Evolutionary conservation across 2,113 vertebrate species (phyloP).

Genomic region (Columba janthina): DNA sequence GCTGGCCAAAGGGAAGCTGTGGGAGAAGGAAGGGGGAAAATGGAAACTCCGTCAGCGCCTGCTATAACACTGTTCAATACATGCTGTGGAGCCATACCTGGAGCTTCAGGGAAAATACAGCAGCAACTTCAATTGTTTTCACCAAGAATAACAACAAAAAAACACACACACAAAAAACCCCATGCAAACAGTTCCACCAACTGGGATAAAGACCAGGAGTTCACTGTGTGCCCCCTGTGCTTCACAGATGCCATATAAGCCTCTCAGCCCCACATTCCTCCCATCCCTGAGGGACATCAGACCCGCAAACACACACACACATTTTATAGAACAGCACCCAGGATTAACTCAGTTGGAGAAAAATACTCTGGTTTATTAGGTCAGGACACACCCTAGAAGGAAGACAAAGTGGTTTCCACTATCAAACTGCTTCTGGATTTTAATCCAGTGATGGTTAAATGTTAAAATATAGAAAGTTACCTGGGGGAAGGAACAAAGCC

Average conservation of each 20-base stretch:
- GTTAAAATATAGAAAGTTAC: not conserved
- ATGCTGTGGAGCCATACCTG: not conserved
- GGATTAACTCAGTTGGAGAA: not conserved
- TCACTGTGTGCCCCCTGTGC: not conserved
- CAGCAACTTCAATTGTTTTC: not conserved
- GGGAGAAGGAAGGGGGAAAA: not conserved
- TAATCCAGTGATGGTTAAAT: not conserved
- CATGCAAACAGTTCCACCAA: rapidly evolving
- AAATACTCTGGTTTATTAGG: not conserved
- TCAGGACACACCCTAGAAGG: not conserved
- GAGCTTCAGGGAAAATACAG: not conserved
- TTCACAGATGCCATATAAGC: not conserved
- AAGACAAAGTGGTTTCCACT: not conserved
- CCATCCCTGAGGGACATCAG: not conserved
- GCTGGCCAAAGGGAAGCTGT: rapidly evolving
- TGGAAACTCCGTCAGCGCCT: not conserved
- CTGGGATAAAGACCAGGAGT: not conserved
- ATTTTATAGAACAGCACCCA: not conserved
- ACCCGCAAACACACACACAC: not conserved
- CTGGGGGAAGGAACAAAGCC: not conserved
- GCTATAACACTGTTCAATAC: not conserved
- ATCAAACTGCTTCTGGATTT: not conserved
- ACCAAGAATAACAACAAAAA: not conserved
- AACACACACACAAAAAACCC: not conserved
- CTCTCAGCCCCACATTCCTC: not conserved